These are phyloP conservation scores for Dexiosoma caninum DNA, from an alignment of 2,888 invertebrate species.

Conservation along the genomic window DNA sequence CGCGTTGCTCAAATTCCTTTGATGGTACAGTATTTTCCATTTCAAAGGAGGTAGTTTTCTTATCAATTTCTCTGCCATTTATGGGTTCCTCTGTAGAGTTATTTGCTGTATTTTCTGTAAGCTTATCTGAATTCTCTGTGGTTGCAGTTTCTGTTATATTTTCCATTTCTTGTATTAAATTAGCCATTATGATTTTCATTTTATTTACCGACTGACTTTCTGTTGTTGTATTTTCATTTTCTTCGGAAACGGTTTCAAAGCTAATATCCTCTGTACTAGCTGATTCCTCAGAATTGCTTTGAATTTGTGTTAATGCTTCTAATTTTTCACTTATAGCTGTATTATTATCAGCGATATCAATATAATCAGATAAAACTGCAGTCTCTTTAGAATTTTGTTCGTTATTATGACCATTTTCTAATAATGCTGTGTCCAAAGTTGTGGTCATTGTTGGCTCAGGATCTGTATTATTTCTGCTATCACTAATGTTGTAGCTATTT, in stretches of 20 bases:
- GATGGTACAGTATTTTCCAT: not conserved
- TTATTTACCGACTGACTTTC: not conserved
- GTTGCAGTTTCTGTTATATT: not conserved
- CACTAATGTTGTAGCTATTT: not conserved
- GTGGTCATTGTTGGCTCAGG: not conserved
- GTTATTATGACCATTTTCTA: not conserved
- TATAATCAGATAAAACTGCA: slow-evolving; percentile 10
- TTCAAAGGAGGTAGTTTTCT: not conserved
- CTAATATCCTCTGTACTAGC: not conserved
- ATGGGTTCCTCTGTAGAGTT: not conserved
- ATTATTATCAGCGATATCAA: not conserved
- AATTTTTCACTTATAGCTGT: not conserved
- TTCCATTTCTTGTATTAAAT: not conserved
- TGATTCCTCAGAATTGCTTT: not conserved
- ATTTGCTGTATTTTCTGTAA: not conserved
- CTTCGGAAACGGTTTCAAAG: not conserved
- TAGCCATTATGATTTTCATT: not conserved
- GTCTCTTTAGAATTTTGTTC: not conserved
- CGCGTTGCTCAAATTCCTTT: not conserved
- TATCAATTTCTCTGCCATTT: not conserved
- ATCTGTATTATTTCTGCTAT: not conserved
- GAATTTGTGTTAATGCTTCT: too few relatives aligned
- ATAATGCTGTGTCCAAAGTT: not conserved
- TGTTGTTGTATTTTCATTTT: not conserved
- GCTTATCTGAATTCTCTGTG: not conserved